phyloP scores from a whole-genome alignment of 1,140 invertebrate genomes.

The Protaetia brevitarsis region DNA sequence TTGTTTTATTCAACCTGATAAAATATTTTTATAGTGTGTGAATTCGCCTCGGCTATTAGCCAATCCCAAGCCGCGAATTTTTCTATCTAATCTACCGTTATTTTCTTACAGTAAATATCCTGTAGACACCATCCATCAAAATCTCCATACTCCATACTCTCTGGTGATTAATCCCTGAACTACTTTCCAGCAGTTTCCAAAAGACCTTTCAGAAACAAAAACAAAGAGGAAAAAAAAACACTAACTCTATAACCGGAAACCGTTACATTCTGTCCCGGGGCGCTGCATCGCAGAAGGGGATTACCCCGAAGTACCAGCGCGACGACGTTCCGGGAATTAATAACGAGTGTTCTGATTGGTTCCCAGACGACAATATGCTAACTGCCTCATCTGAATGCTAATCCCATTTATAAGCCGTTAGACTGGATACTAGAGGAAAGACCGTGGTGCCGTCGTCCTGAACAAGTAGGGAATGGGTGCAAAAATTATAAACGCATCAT shows the following conservation, averaged over 20 bases:
- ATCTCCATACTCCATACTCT: too few relatives aligned
- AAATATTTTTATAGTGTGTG: too few relatives aligned
- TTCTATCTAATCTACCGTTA: too few relatives aligned
- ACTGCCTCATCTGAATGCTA: conserved; percentile 18
- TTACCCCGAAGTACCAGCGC: not conserved
- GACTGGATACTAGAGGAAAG: too few relatives aligned
- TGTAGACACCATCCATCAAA: not conserved
- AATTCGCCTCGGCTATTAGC: too few relatives aligned
- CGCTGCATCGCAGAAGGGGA: not conserved
- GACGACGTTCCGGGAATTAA: conserved; percentile 16
- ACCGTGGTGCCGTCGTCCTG: too few relatives aligned
- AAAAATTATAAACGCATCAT: conserved; percentile 7
- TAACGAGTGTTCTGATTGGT: not conserved
- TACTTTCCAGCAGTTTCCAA: not conserved
- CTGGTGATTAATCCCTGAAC: not conserved
- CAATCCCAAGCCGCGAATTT: too few relatives aligned
- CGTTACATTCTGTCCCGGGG: not conserved
- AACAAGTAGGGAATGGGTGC: too few relatives aligned
- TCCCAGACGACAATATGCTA: not conserved
- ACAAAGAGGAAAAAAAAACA: too few relatives aligned
- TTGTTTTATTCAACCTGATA: too few relatives aligned
- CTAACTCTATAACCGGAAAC: not conserved
- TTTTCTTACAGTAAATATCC: not conserved
- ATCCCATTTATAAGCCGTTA: not conserved
- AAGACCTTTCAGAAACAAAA: too few relatives aligned